Conservation (phyloP, 2,797 vertebrate species). For the Tympanoctomys barrerae region DNA sequence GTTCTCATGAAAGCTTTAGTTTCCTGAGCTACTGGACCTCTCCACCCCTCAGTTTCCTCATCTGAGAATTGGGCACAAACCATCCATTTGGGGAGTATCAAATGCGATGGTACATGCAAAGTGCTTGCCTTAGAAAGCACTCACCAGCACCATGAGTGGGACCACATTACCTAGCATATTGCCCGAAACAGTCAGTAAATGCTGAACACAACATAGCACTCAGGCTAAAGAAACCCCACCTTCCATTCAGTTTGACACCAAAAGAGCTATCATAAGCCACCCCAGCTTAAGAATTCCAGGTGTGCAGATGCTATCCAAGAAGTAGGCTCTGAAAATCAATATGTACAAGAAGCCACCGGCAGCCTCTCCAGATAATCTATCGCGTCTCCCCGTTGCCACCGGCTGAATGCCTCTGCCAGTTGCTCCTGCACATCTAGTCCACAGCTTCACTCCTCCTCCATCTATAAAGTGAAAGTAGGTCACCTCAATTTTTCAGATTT, state of each 20-base stretch:
- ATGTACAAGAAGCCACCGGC: not conserved
- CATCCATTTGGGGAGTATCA: not conserved
- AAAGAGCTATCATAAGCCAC: not conserved
- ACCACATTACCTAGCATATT: not conserved
- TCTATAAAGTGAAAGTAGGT: slow-evolving; percentile 61
- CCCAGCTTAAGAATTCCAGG: not conserved
- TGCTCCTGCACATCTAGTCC: not conserved
- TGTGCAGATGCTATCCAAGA: not conserved
- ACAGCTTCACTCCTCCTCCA: slow-evolving; percentile 2
- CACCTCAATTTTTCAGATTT: slow-evolving; percentile 48
- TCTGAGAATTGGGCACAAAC: slow-evolving; percentile 1
- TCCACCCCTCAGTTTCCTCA: not conserved
- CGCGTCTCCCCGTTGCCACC: not conserved
- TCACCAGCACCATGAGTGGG: not conserved
- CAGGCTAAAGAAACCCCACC: slow-evolving; percentile 53
- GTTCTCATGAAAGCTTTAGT: not conserved
- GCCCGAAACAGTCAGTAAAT: slow-evolving; percentile 59
- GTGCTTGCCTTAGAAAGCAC: not conserved
- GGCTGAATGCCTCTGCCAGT: not conserved
- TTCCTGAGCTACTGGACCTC: not conserved
- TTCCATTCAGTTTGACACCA: not conserved
- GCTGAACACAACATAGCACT: slow-evolving; percentile 54
- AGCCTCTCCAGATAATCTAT: not conserved
- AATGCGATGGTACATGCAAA: too few species aligned
- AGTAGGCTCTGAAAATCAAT: not conserved